These are phyloP conservation scores for Plusia festucae DNA, from an alignment of 2,888 invertebrate species.

Conservation along the genomic window DNA sequence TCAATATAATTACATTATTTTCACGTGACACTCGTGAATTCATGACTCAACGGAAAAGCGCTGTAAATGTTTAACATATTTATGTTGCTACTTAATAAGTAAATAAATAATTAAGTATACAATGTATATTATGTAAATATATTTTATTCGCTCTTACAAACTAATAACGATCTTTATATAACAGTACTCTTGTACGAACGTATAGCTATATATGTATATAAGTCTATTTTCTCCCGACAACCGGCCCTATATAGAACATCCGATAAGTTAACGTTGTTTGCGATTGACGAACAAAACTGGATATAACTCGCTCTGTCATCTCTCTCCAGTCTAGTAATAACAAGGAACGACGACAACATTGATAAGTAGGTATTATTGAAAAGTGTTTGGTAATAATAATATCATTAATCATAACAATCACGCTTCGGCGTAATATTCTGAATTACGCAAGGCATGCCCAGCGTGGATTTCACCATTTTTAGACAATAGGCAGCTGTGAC, in stretches of 20 bases:
- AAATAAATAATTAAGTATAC: too few relatives aligned
- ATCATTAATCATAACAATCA: background rate
- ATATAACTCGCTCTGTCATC: slow-evolving; percentile 21
- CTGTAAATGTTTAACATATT: too few relatives aligned
- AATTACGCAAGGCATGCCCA: background rate
- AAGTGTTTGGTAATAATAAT: slow-evolving; percentile 12
- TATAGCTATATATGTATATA: background rate
- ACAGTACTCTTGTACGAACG: background rate
- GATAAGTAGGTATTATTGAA: slow-evolving; percentile 8
- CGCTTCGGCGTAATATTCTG: slow-evolving; percentile 21
- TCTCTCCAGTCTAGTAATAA: background rate
- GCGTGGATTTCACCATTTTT: background rate
- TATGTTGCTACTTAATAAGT: too few relatives aligned
- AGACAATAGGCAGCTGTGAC: background rate
- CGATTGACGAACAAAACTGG: slow-evolving; percentile 15
- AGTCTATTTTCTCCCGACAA: slow-evolving; percentile 11
- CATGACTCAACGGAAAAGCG: too few relatives aligned
- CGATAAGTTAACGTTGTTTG: background rate
- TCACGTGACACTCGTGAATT: too few relatives aligned
- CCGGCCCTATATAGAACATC: slow-evolving; percentile 5
- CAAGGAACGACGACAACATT: slow-evolving; percentile 13
- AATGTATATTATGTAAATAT: too few relatives aligned
- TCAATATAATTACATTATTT: too few relatives aligned
- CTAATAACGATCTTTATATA: background rate
- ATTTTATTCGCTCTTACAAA: background rate